A percentile compares a stretch with the other conserved stretches of the same genome.
Evolutionary conservation across 1,140 invertebrate species (phyloP).

Genomic region (Tachypleus tridentatus): DNA sequence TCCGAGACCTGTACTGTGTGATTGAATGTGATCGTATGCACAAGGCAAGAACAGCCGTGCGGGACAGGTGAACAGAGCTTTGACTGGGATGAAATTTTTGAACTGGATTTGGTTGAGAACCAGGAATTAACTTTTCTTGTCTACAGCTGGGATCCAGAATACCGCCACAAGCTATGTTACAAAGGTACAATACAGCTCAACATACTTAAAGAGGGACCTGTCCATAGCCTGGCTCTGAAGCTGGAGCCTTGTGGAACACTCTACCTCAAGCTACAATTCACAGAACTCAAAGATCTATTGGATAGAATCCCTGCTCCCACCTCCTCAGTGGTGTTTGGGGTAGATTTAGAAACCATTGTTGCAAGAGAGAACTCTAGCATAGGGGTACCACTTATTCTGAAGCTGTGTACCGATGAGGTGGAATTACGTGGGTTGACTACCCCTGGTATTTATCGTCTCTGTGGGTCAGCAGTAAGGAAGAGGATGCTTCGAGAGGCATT

Average conservation of each 20-base stretch:
- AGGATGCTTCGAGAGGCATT: constrained; percentile 86
- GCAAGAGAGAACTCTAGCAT: constrained; percentile 49
- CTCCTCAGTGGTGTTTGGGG: constrained; percentile 58
- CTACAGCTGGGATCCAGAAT: constrained; percentile 96
- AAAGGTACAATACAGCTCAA: constrained; percentile 76
- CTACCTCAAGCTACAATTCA: constrained; percentile 84
- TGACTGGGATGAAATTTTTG: constrained; percentile 99
- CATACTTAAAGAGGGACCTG: constrained; percentile 54
- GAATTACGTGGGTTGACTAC: constrained; percentile 91
- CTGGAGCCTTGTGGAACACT: constrained; percentile 86
- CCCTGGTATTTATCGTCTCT: constrained; percentile 87
- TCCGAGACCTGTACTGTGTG: constrained; percentile 87
- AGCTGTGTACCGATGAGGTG: constrained; percentile 90
- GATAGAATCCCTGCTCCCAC: constrained; percentile 31
- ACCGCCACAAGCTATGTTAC: constrained; percentile 87
- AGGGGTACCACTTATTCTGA: constrained; percentile 73
- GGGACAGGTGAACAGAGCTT: constrained; percentile 94
- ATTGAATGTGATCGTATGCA: constrained; percentile 93
- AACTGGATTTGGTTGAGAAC: constrained; percentile 88
- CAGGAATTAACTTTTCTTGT: constrained; percentile 88
- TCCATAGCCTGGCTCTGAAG: constrained; percentile 65
- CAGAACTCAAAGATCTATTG: constrained; percentile 78
- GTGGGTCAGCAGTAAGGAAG: constrained; percentile 94
- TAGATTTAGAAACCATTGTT: constrained; percentile 80
- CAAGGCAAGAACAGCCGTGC: constrained; percentile 93